Percentiles rank a stretch among this genome's conserved stretches.
phyloP scores from a whole-genome alignment of 2,113 vertebrate species.

The Prunella himalayana region DNA sequence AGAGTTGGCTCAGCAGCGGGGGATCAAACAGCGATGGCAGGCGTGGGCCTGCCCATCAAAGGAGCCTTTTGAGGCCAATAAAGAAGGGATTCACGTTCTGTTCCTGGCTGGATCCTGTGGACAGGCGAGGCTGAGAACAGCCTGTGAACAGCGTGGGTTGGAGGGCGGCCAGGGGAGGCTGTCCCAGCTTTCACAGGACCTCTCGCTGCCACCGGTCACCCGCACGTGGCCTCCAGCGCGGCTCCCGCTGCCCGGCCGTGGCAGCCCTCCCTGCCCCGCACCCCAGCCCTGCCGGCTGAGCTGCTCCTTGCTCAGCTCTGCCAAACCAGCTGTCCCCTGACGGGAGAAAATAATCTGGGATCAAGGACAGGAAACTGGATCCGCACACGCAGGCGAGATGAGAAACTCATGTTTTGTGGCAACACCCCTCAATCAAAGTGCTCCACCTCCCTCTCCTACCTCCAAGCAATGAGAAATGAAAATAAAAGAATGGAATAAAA shows the following conservation, averaged over 20 bases:
- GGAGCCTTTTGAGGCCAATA: slow-evolving; percentile 74
- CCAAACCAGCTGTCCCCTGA: slow-evolving; percentile 56
- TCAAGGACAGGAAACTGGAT: slow-evolving; percentile 67
- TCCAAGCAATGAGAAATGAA: not conserved
- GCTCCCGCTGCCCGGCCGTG: not conserved
- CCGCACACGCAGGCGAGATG: not conserved
- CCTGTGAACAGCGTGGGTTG: slow-evolving; percentile 69
- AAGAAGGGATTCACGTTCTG: slow-evolving; percentile 65
- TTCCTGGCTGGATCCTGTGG: slow-evolving; percentile 63
- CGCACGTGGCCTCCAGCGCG: not conserved
- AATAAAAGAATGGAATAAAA: not conserved
- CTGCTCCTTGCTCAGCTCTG: not conserved
- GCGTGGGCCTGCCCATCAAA: slow-evolving; percentile 74
- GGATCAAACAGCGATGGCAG: slow-evolving; percentile 61
- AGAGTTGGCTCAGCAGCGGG: not conserved
- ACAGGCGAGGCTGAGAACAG: slow-evolving; percentile 78
- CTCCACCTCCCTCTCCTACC: not conserved
- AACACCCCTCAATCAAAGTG: not conserved
- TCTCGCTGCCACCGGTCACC: slow-evolving; percentile 64
- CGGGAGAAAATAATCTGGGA: slow-evolving; percentile 46
- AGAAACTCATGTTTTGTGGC: slow-evolving; percentile 15
- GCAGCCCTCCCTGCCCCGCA: not conserved
- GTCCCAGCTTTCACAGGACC: slow-evolving; percentile 76
- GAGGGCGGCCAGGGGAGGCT: slow-evolving; percentile 69
- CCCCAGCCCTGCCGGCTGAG: not conserved